Base-by-base conservation (phyloP, 1,140 invertebrate species). In the Drosophila lacteicornis region DNA sequence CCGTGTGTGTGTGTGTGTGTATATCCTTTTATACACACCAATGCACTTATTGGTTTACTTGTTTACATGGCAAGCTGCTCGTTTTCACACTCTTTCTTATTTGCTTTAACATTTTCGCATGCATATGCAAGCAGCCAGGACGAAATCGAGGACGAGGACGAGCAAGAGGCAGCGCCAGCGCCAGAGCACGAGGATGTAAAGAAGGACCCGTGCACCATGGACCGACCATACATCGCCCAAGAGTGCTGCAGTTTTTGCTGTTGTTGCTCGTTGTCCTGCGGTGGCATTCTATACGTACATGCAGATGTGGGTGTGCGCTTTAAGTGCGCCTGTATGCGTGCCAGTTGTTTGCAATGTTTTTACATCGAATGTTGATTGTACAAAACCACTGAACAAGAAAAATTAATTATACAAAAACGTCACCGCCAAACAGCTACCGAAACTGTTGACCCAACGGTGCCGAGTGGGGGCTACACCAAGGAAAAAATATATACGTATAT, bases 401-500 rank as follows among this genome's bases (percentile, higher is more conserved):
- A 91, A 91, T 91, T 91, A 91, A 91, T 91, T 91, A 91, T 91
- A 91, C 87, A 91, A 91, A 91, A 91, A 86, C 84, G 84, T 88
- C 84, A 83, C 83, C 84, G 83, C 84, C 80, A 87, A 87, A 87
- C 84, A 87, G 80, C 84, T 90, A 76, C 84, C 80, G 84, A 83
- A 83, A 87, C 80, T 83, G 84, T 88, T 87, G 83, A 86, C 83
- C 82, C 79, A 86, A 57, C 36, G 53, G 36, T 57, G 22, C 40
- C 25, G 38, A 40, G 27, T 22, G 27, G 57, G 53, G 62, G 56
- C 40, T 66, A 45, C 62, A 66, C 62, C 42, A 40, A 57, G 27
- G 17, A 25, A 66, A 66, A 65, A 62, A 25, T 1, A 17, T 51
- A 25, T 49, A 49, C n/a, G 27, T 25, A 38, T 56, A 56, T 3